Evolutionary conservation across 2,888 invertebrate genomes (phyloP).

Genomic region (Chymomyza amoena): DNA sequence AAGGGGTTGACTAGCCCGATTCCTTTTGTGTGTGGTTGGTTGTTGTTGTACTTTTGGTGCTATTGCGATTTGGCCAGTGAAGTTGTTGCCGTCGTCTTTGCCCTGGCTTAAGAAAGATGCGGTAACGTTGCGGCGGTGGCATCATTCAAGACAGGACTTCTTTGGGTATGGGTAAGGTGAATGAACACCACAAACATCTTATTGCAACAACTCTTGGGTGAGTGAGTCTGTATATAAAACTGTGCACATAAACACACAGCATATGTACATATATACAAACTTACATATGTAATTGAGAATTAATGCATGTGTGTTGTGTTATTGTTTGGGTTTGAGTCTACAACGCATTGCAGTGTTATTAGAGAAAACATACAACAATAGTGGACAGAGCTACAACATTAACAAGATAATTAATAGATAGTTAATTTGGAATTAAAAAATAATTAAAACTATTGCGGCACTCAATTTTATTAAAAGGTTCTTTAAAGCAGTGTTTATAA

Average conservation of each 20-base stretch:
- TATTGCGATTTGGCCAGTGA: constrained; percentile 8
- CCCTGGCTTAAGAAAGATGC: background rate
- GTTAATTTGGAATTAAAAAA: too few relatives aligned
- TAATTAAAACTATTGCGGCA: too few relatives aligned
- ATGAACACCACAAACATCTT: constrained; percentile 12
- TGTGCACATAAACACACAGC: background rate
- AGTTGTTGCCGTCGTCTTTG: background rate
- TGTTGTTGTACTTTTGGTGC: constrained; percentile 40
- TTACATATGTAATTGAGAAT: background rate
- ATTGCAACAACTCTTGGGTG: background rate
- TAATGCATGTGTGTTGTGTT: background rate
- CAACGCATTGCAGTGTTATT: background rate
- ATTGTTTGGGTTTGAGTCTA: background rate
- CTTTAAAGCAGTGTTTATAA: too few relatives aligned
- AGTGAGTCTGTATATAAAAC: background rate
- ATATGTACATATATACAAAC: background rate
- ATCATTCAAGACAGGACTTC: background rate
- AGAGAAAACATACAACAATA: background rate
- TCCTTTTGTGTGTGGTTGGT: constrained; percentile 19
- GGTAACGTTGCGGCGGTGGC: too few relatives aligned
- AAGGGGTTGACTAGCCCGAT: background rate
- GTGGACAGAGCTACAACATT: background rate
- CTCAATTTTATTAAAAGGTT: too few relatives aligned
- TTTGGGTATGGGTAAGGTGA: constrained; percentile 9
- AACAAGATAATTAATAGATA: too few relatives aligned